Conservation (phyloP, 1,140 invertebrate genomes). For the Pinna nobilis region DNA sequence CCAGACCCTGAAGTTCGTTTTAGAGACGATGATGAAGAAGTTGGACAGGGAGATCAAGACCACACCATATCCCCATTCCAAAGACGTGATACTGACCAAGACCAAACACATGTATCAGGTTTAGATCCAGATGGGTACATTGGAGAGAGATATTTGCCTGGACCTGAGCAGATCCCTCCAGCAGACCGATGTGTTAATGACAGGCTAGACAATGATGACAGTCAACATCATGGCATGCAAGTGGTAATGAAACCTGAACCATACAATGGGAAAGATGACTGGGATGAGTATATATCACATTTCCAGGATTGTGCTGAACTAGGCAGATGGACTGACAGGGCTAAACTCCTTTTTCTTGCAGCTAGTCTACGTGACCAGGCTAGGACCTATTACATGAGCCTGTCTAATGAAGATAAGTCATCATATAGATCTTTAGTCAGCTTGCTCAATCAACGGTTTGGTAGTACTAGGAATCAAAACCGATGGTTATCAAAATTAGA, state of each 20-base stretch:
- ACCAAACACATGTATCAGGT: background rate
- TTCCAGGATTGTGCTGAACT: constrained; percentile 33
- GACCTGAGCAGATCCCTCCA: background rate
- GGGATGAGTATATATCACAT: constrained; percentile 32
- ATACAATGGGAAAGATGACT: constrained; percentile 24
- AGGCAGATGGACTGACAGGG: constrained; percentile 8
- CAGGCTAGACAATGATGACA: background rate
- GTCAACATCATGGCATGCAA: background rate
- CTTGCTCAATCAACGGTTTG: constrained; percentile 30
- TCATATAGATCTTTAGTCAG: background rate
- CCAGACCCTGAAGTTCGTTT: background rate
- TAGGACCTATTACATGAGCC: constrained; percentile 27
- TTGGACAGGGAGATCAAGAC: background rate
- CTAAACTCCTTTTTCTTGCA: constrained; percentile 13
- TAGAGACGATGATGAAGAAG: background rate
- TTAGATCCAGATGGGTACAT: no score
- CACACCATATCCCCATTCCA: background rate
- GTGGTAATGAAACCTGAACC: constrained; percentile 19
- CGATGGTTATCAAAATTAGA: constrained; percentile 31
- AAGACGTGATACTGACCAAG: background rate
- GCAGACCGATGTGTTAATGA: background rate
- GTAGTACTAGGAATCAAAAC: constrained; percentile 27
- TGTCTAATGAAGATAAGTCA: background rate
- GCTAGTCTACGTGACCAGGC: constrained; percentile 8
- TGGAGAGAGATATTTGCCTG: background rate